Evolutionary conservation across 2,888 invertebrate species (phyloP).

Genomic region (Nymphalis urticae): DNA sequence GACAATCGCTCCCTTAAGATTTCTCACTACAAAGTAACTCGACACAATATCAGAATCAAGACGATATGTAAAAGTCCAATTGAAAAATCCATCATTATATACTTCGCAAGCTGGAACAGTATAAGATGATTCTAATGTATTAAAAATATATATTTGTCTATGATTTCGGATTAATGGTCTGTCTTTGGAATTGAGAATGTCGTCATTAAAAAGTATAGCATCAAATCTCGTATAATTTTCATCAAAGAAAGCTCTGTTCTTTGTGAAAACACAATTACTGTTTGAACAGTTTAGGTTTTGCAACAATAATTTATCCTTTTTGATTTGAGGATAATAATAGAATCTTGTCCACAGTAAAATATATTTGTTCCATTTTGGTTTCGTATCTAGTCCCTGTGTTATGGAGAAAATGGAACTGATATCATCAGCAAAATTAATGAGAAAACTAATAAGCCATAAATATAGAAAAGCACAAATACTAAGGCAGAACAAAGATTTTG

Average conservation of each 20-base stretch:
- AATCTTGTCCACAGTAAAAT: constrained; percentile 47
- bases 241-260: constrained; percentile 44
- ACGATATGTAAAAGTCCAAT: constrained; percentile 63
- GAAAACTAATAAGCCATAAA: constrained; percentile 39
- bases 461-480: constrained; percentile 41
- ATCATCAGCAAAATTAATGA: constrained; percentile 40
- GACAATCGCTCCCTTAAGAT: constrained; percentile 46
- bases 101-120: constrained; percentile 54
- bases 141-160: constrained; percentile 55
- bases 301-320: constrained; percentile 29
- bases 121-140: constrained; percentile 51
- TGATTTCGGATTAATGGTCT: constrained; percentile 43
- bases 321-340: constrained; percentile 21
- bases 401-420: constrained; percentile 32
- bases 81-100: constrained; percentile 57
- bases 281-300: constrained; percentile 43
- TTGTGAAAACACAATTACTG: constrained; percentile 50
- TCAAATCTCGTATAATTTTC: constrained; percentile 47
- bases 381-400: constrained; percentile 12
- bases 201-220: constrained; percentile 52
- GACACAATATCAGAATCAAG: constrained; percentile 60
- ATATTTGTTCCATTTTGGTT: constrained; percentile 39
- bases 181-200: constrained; percentile 34
- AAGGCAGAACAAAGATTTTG: constrained; percentile 36
- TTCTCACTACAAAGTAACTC: constrained; percentile 55